A percentile compares a stretch with the other conserved stretches of the same genome.
phyloP scores from a whole-genome alignment of 2,888 invertebrate genomes.

The Leptura quadrifasciata region DNA sequence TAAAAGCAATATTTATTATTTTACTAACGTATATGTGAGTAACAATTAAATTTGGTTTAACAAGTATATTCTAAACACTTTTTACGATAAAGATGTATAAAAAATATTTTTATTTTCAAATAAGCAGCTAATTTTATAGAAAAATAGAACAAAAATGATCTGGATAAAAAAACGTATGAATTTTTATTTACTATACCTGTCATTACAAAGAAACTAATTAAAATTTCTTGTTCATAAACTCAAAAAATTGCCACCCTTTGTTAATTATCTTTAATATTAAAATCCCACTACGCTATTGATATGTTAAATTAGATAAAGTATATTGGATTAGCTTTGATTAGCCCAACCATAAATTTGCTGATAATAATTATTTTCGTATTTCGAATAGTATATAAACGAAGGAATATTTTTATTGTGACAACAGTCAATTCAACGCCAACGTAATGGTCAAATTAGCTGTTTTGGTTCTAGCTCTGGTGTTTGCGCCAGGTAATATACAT shows the following conservation, averaged over 20 bases:
- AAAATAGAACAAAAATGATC: too few species aligned
- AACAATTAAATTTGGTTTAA: too few species aligned
- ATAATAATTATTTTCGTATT: slow-evolving; percentile 11
- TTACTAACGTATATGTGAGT: too few species aligned
- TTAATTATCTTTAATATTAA: neutral
- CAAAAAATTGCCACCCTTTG: neutral
- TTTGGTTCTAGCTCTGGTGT: slow-evolving; percentile 39
- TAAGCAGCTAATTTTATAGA: too few species aligned
- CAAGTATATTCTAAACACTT: too few species aligned
- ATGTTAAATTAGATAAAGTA: slow-evolving; percentile 4
- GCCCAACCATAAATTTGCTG: neutral
- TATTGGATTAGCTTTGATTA: slow-evolving; percentile 10
- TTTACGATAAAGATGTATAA: too few species aligned
- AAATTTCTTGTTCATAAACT: neutral
- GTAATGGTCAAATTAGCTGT: slow-evolving; percentile 39
- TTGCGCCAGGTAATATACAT: slow-evolving; percentile 32
- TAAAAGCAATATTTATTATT: too few species aligned
- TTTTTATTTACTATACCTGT: too few species aligned
- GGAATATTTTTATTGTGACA: neutral
- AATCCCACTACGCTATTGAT: neutral
- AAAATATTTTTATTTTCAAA: too few species aligned
- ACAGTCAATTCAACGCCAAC: slow-evolving; percentile 7
- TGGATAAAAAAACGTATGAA: too few species aligned
- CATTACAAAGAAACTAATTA: neutral
- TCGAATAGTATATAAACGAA: slow-evolving; percentile 4